Evolutionary conservation across 1,140 invertebrate species (phyloP), one percentile per base, ranked within the genome.

Genomic region (Antheraea mylitta): DNA sequence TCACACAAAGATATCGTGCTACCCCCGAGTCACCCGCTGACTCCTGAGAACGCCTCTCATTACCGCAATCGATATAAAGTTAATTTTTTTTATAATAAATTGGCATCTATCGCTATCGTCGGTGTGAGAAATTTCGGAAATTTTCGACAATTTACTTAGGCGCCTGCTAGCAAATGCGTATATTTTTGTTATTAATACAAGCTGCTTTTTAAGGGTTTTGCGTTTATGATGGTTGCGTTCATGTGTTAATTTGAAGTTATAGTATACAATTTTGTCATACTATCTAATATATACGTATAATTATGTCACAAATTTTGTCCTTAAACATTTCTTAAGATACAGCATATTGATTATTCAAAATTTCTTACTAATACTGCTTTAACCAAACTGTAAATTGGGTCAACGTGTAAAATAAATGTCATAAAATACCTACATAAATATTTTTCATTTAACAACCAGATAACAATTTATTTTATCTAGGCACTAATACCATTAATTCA

Each of bases 1-100:
- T 91, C 88, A 88, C 88, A 91, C 81, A 82, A 66, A 81, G 88
- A 91, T 91, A 89, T 18, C 62, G 64, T 53, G 75, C 76, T 72
- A 30, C 86, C 82, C 81, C 80, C 77, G 78, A 79, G 64, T 53
- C 74, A 77, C 84, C 86, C 74, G 82, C 76, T 78, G 80, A 66
- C 78, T 83, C 79, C 82, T 88, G 88, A 88, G 86, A 90, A 89
- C 85, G 77, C 78, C 77, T 82, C 81, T 90, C 80, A 82, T 90
- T 89, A 90, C 37, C 71, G 70, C 73, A 75, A 82, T 74, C 73
- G 73, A 75, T 73, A 77, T 76, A 74, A 59, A 42, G 48, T 36
- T 64, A 72, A 69, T 58, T 60, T 68, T 18, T 66, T 66, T 48
- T 74, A 67, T 76, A 69, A 58, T 77, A 78, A 75, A 78, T 81